phyloP scores from a whole-genome alignment of 2,888 invertebrate species.

The Oligia fasciuncula region DNA sequence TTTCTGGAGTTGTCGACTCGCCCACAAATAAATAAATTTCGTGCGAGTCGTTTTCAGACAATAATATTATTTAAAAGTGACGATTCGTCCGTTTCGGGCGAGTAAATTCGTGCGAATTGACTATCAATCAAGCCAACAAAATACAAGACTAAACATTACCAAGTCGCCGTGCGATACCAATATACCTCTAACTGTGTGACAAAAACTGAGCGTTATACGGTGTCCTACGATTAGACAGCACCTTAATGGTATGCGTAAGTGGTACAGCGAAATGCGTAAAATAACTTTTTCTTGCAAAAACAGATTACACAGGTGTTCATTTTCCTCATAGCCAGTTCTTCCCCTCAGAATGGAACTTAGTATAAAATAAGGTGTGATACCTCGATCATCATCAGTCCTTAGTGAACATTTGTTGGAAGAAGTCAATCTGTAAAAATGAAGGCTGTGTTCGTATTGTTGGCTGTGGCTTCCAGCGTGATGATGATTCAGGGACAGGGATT shows the following conservation, averaged over 20 bases:
- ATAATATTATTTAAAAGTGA: too few relatives aligned
- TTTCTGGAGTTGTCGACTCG: too few relatives aligned
- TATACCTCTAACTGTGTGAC: not conserved
- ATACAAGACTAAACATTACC: too few relatives aligned
- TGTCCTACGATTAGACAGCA: not conserved
- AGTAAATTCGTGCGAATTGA: too few relatives aligned
- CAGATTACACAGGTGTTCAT: not conserved
- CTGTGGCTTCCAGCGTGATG: constrained; percentile 54
- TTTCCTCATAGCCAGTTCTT: constrained; percentile 53
- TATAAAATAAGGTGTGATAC: constrained; percentile 39
- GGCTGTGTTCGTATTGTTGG: constrained; percentile 55
- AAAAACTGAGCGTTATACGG: not conserved
- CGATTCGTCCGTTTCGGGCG: too few relatives aligned
- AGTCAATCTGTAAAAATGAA: constrained; percentile 66
- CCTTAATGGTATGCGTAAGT: not conserved
- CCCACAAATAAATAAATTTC: too few relatives aligned
- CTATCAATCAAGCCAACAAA: too few relatives aligned
- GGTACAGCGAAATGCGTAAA: not conserved
- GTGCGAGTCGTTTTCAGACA: too few relatives aligned
- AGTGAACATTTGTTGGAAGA: constrained; percentile 3
- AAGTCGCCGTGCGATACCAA: not conserved
- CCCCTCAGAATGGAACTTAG: constrained; percentile 8
- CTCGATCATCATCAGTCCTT: constrained; percentile 6
- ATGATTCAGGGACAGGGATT: constrained; percentile 67
- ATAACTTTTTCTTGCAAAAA: constrained; percentile 10